Evolutionary conservation across 2,113 vertebrate genomes (phyloP), one percentile per base, ranked within the genome.

Genomic region (Glaucomys volans): DNA sequence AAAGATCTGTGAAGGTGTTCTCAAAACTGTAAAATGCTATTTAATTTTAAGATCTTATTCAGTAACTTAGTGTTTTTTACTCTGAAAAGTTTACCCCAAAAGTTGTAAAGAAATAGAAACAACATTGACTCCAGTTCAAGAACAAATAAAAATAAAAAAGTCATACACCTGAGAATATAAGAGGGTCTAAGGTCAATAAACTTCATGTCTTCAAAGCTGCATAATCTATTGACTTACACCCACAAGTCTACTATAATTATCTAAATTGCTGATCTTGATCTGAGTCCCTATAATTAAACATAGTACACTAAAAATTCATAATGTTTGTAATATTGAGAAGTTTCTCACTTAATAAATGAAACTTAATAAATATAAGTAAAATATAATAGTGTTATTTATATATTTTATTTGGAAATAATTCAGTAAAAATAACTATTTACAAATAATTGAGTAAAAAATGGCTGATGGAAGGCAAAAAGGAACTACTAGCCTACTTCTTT

Each of bases 1-100:
- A 96, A 93, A 57, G 54, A 91, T 80, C 74, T 76, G 83, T 94
- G 88, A 95, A 94, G 67, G 47, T 95, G 83, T 94, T 95, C 95
- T 85, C 59, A 93, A 91, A 91, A 69, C 87, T 89, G 81, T 83
- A 88, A 81, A 79, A 93, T 37, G 59, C 44, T 24, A 22, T 50
- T 50, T 82, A 77, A 40, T 86, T 84, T 87, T 84, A 77, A 88
- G 67, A 80, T 85, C 59, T 44, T 67, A 85, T 67, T 88, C 57
- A 79, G 66, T 82, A 81, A 95, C 35, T 69, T 24, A 28, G 28
- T 54, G 28, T 26, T 95, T 64, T 64, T 87, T 90, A 71, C 32
- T 97, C 80, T 66, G 76, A 93, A 97, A 74, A 84, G n/a, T 82
- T 95, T 86, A 74, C 30, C 94, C 20, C n/a, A n/a, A 69, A 54